A percentile compares a stretch with the other conserved stretches of the same genome.
phyloP scores from a whole-genome alignment of 2,113 vertebrate genomes.

The Bagarius yarrelli region DNA sequence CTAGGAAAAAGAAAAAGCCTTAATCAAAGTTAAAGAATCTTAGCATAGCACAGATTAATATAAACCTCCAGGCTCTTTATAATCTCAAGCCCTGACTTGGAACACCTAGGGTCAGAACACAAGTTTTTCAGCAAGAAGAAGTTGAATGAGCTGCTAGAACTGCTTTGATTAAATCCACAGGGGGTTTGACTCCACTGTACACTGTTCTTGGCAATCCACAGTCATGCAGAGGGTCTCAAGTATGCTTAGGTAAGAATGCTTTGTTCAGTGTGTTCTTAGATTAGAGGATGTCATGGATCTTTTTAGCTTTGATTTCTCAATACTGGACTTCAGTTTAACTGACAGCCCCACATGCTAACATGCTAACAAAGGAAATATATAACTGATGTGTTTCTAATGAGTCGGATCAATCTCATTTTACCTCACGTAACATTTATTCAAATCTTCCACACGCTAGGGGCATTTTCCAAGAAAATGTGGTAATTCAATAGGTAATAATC shows the following conservation, averaged over 20 bases:
- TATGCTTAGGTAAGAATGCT: conserved; percentile 38
- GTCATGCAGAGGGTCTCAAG: conserved; percentile 35
- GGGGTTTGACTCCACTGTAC: conserved; percentile 58
- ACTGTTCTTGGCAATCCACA: conserved; percentile 30
- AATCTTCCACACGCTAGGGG: conserved; percentile 52
- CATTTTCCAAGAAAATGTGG: conserved; percentile 61
- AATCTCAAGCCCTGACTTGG: conserved; percentile 47
- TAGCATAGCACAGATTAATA: conserved; percentile 71
- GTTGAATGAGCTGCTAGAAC: conserved; percentile 58
- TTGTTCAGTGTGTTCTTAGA: conserved; percentile 47
- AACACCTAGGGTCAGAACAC: conserved; percentile 53
- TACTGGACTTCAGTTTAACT: conserved; percentile 41
- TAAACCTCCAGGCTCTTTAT: conserved; percentile 60
- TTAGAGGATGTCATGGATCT: conserved; percentile 48
- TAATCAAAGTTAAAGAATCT: conserved; percentile 63
- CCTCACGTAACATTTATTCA: conserved; percentile 57
- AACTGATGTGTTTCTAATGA: conserved; percentile 49
- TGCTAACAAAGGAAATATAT: conserved; percentile 57
- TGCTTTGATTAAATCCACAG: conserved; percentile 69
- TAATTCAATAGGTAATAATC: conserved; percentile 60
- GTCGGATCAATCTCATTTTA: conserved; percentile 44
- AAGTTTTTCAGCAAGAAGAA: conserved; percentile 70
- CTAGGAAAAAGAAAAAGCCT: conserved; percentile 56
- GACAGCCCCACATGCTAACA: conserved; percentile 30
- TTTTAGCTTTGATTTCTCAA: conserved; percentile 40